Base-by-base conservation (phyloP, 2,888 invertebrate species). In the Tetheella fluctuosa region DNA sequence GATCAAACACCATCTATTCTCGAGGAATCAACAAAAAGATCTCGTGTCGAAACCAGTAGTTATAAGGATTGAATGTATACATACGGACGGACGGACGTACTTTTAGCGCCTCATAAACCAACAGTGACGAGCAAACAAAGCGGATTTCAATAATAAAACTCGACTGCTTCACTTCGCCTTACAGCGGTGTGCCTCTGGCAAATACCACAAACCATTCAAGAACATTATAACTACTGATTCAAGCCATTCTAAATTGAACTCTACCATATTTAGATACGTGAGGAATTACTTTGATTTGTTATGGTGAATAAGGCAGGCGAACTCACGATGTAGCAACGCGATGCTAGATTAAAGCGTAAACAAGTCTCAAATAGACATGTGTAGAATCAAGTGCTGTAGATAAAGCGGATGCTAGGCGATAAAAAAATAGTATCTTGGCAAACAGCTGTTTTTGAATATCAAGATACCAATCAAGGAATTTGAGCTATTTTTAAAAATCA, bases 271-370 rank as follows among this genome's bases (percentile, higher is more conserved):
- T 0, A 10, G 48, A 7, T 48, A 48, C 17, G n/a, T 20, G 6
- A 20, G 48, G 20, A 10, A 48, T 20, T 48, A 10, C 48, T 10
- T 10, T 20, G 5, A 54, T n/a, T 0, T 5, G 13, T 4, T 10
- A 1, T 17, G 59, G 60, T 39, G 10, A n/a, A 39, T 69, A 65
- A 37, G 65, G 23, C 30, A 10, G 2, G 30, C 23, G 48, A 25
- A 30, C 8, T 54, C 59, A 39, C 25, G 59, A 23, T 63, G 60
- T 73, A 64, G 71, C 75, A 76, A 80, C 79, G 68, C 71, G 78
- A 76, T 78, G 77, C 73, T 69, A 74, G 78, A 78, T 80, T 76
- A 74, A 68, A 75, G 71, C 74, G 77, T 79, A 81, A 82, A 81
- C 81, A 81, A 79, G 77, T 75, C 64, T 70, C 59, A 58, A 25